phyloP scores from a whole-genome alignment of 1,140 invertebrate species.

The Drosophila carrolli region DNA sequence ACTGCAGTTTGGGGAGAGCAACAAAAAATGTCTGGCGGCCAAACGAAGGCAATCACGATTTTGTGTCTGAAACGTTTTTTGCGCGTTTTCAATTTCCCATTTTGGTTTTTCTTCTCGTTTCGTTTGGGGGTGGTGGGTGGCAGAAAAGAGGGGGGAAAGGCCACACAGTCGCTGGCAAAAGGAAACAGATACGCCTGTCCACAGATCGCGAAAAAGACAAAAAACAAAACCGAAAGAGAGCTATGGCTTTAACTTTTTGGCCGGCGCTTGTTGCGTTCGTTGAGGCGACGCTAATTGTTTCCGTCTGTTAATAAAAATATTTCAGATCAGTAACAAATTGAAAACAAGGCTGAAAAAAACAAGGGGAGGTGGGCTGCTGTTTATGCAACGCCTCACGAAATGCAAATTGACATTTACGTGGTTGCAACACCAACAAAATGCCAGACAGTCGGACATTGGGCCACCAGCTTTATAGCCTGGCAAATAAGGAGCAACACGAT shows the following conservation, averaged over 20 bases:
- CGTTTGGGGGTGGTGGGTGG: slow-evolving; percentile 22
- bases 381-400: slow-evolving; percentile 81
- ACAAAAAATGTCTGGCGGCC: slow-evolving; percentile 70
- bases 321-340: slow-evolving; percentile 80
- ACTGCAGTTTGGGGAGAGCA: slow-evolving; percentile 11
- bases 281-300: slow-evolving; percentile 78
- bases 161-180: slow-evolving; percentile 48
- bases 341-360: slow-evolving; percentile 59
- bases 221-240: slow-evolving; percentile 19
- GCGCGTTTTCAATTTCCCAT: slow-evolving; percentile 78
- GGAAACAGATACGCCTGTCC: slow-evolving; percentile 47
- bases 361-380: slow-evolving; percentile 43
- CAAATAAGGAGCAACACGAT: slow-evolving; percentile 81
- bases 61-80: slow-evolving; percentile 78
- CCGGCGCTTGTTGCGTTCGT: slow-evolving; percentile 45
- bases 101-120: slow-evolving; percentile 34
- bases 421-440: slow-evolving; percentile 70
- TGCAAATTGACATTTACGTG: slow-evolving; percentile 83
- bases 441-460: slow-evolving; percentile 50
- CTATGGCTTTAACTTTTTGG: slow-evolving; percentile 35
- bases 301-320: slow-evolving; percentile 83
- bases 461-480: slow-evolving; percentile 48
- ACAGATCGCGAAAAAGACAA: slow-evolving; percentile 19
- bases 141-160: slow-evolving; percentile 36
- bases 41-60: slow-evolving; percentile 81